Evolutionary conservation across 2,888 invertebrate genomes (phyloP).

Genomic region (Eucera pruinosa): DNA sequence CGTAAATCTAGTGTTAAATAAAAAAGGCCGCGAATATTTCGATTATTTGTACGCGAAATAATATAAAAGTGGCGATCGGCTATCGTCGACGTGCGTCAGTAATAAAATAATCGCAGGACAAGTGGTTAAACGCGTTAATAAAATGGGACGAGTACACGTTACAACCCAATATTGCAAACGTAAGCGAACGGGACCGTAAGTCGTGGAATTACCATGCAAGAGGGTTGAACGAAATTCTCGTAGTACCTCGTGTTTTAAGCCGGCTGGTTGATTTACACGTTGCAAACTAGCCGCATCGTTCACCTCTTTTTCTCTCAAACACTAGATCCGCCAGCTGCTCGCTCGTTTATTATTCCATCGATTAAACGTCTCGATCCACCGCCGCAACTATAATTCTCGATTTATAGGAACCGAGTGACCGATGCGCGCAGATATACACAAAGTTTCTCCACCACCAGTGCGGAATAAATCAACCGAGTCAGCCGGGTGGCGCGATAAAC

Average conservation of each 20-base stretch:
- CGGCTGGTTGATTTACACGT: conserved; percentile 39
- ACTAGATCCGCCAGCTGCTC: conserved; percentile 14
- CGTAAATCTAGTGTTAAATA: too few species aligned
- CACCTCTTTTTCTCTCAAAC: conserved; percentile 26
- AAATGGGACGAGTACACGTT: too few species aligned
- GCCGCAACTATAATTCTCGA: not conserved
- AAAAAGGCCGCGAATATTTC: too few species aligned
- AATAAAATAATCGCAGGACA: too few species aligned
- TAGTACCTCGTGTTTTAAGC: conserved; percentile 18
- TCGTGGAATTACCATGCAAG: too few species aligned
- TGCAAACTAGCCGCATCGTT: conserved; percentile 21
- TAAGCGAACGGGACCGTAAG: not conserved
- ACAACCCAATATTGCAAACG: too few species aligned
- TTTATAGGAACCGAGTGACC: not conserved
- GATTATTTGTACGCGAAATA: too few species aligned
- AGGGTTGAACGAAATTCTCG: not conserved
- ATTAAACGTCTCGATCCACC: conserved; percentile 10
- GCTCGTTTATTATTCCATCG: conserved; percentile 43
- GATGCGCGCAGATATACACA: not conserved
- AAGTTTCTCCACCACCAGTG: too few species aligned
- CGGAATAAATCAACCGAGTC: not conserved
- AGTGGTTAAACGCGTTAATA: too few species aligned
- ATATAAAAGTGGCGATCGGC: too few species aligned
- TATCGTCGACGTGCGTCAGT: too few species aligned
- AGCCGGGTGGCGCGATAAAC: not conserved